A percentile compares a stretch with the other conserved stretches of the same genome.
Conservation (phyloP, 2,888 invertebrate genomes). For the Galerucella nymphaeae region DNA sequence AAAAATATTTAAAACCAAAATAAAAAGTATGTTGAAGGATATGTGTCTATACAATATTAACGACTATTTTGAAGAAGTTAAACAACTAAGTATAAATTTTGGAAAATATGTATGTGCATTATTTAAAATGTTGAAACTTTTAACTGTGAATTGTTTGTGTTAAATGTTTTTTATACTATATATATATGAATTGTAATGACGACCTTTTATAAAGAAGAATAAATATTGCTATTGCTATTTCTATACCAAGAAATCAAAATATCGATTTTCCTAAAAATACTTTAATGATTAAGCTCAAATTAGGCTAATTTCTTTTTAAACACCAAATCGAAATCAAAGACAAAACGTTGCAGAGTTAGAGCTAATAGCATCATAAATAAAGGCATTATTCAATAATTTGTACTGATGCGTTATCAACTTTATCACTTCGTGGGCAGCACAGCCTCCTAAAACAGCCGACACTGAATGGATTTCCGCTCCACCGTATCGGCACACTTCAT, state of each 20-base stretch:
- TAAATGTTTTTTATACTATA: no score
- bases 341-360: constrained; percentile 85
- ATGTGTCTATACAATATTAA: no score
- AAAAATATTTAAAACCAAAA: no score
- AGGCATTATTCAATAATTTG: constrained; percentile 94
- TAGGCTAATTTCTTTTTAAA: background rate
- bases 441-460: constrained; percentile 87
- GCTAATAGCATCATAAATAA: constrained; percentile 94
- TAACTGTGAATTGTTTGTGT: no score
- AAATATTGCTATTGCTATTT: no score
- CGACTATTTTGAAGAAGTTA: no score
- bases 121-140: no score
- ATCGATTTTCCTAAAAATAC: background rate
- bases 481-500: constrained; percentile 93
- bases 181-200: no score
- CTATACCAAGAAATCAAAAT: background rate
- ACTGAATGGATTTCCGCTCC: constrained; percentile 95
- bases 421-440: constrained; percentile 95
- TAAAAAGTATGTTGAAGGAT: no score
- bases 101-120: no score
- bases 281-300: background rate
- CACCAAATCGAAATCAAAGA: constrained; percentile 68
- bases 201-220: no score
- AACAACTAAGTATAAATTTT: no score
- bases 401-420: constrained; percentile 97